A percentile compares a stretch with the other conserved stretches of the same genome.
Evolutionary conservation across 2,113 vertebrate species (phyloP).

Genomic region (Tor tambroides): DNA sequence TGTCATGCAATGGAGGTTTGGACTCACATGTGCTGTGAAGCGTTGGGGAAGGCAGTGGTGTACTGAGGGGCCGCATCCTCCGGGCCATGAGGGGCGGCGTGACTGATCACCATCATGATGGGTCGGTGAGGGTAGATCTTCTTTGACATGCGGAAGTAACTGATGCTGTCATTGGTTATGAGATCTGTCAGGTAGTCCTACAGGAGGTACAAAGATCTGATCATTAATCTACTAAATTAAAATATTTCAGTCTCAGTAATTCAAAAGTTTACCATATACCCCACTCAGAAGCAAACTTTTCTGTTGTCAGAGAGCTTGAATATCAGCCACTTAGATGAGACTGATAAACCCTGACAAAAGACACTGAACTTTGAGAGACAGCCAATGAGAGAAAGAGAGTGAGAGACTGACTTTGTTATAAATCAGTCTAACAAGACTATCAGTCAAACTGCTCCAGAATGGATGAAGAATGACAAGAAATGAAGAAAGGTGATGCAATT

Average conservation of each 20-base stretch:
- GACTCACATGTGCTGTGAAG: conserved; percentile 96
- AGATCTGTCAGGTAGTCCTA: conserved; percentile 97
- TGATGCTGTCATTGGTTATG: conserved; percentile 92
- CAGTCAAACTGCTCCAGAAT: conserved; percentile 1
- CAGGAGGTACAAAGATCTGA: conserved; percentile 17
- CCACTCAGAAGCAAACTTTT: not conserved
- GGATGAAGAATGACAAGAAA: conserved; percentile 10
- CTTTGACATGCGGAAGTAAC: conserved; percentile 94
- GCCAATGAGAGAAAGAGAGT: not conserved
- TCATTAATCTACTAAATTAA: not conserved
- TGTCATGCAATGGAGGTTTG: not conserved
- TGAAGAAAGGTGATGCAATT: not conserved
- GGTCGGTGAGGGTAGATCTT: conserved; percentile 92
- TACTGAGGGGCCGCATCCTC: conserved; percentile 95
- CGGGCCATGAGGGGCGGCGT: conserved; percentile 92
- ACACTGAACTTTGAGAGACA: not conserved
- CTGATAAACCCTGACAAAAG: not conserved
- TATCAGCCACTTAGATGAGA: not conserved
- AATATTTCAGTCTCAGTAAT: not conserved
- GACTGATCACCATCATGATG: conserved; percentile 93
- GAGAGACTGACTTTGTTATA: not conserved
- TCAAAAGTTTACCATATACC: not conserved
- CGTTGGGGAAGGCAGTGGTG: conserved; percentile 89
- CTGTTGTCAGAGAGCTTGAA: not conserved
- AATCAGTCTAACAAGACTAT: conserved; percentile 17